phyloP scores from a whole-genome alignment of 2,797 vertebrate genomes.

The Semaprochilodus insignis region DNA sequence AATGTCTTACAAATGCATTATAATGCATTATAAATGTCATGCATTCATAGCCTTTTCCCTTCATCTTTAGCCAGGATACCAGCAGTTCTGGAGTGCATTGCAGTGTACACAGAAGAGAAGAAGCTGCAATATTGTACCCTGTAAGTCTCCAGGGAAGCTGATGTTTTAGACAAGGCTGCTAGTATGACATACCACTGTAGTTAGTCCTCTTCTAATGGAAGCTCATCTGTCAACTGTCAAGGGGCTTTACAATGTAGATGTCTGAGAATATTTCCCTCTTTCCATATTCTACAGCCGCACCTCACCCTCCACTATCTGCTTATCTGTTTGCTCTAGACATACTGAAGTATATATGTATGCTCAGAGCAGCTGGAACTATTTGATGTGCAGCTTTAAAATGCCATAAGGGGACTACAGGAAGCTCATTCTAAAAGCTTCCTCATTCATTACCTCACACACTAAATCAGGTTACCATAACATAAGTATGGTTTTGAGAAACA shows the following conservation, averaged over 20 bases:
- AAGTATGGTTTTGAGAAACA: slow-evolving; percentile 28
- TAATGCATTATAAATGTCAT: too few species aligned
- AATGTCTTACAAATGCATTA: too few species aligned
- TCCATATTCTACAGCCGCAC: slow-evolving; percentile 80
- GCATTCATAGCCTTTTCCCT: not conserved
- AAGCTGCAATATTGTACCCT: slow-evolving; percentile 33
- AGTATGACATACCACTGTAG: slow-evolving; percentile 77
- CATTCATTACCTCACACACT: slow-evolving; percentile 33
- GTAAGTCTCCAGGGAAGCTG: slow-evolving; percentile 84
- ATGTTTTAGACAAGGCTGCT: slow-evolving; percentile 70
- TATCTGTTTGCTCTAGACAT: not conserved
- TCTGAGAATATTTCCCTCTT: slow-evolving; percentile 78
- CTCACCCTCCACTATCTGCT: slow-evolving; percentile 64
- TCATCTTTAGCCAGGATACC: not conserved
- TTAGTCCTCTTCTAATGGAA: slow-evolving; percentile 79
- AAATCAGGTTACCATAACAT: slow-evolving; percentile 34
- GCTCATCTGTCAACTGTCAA: slow-evolving; percentile 88
- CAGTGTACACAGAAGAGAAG: slow-evolving; percentile 3
- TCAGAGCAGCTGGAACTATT: not conserved
- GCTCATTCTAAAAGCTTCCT: slow-evolving; percentile 32
- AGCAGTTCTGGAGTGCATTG: not conserved
- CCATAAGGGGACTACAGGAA: slow-evolving; percentile 11
- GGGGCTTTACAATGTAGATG: slow-evolving; percentile 78
- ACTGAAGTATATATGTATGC: not conserved
- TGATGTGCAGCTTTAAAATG: slow-evolving; percentile 27